Evolutionary conservation across 2,797 vertebrate genomes (phyloP), one percentile per base, ranked within the genome.

Genomic region (Gallinago nigripennis): DNA sequence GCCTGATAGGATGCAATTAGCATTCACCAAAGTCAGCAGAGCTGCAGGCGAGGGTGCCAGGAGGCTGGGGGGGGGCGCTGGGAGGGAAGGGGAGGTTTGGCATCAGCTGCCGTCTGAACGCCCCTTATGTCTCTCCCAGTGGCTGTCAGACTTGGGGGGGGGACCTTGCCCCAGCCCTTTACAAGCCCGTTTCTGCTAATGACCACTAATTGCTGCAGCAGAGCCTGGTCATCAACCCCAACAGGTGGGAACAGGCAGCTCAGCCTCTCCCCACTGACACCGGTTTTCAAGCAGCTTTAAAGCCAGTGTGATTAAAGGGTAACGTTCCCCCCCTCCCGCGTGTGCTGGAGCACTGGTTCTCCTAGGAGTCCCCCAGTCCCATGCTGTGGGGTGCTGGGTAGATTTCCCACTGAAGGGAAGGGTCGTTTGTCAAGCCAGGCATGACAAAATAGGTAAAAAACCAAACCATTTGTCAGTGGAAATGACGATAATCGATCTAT

Each of bases 11-110:
- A 70, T 66, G 73, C 60, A 2, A 45, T 68, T 16, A 65, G 35
- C 28, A 24, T 17, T 41, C 1, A 3, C 13, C 16, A 4, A 73
- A 83, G 58, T 28, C 20, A 24, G 48, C 37, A 46, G 86, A 63
- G 33, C 73, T 6, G 2, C 0, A 1, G 70, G 60, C 4, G 5
- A 2, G 17, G 1, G 0, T 15, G 21, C 2, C 14, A 8, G 39
- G 20, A 30, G 41, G 23, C 51, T 25, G 48, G 43, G 8, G 43
- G 31, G 31, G 8, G n/a, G 10, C 0, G n/a, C 46, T 16, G 27
- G 25, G 16, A 15, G 25, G 16, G 16, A 33, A 23, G 14, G 28
- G 31, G 46, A 60, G 33, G 9, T 45, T 60, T 21, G 65, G 12
- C 43, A 46, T 56, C n/a, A 33, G 17, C 20, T 72, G 16, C 69